phyloP scores from a whole-genome alignment of 2,797 vertebrate genomes.

The Arnoldichthys spilopterus region DNA sequence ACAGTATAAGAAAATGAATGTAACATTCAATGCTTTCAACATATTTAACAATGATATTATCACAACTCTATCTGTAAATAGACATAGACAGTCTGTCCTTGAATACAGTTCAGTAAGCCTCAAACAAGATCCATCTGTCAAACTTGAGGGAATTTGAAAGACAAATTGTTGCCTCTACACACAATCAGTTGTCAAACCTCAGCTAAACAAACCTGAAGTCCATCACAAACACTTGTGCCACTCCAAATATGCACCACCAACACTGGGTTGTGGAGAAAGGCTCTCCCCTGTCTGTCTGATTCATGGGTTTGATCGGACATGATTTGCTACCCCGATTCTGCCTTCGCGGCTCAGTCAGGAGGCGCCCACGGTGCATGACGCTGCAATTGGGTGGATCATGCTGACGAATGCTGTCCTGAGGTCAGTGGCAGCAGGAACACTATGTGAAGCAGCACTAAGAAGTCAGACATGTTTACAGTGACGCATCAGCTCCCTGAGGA shows the following conservation, averaged over 20 bases:
- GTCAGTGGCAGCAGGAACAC: slow-evolving; percentile 35
- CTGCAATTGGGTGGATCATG: slow-evolving; percentile 51
- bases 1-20: not conserved
- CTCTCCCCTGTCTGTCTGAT: slow-evolving; percentile 55
- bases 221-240: slow-evolving; percentile 59
- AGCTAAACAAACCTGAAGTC: slow-evolving; percentile 64
- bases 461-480: slow-evolving; percentile 42
- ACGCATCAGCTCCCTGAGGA: slow-evolving; percentile 11
- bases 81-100: slow-evolving; percentile 31
- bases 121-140: slow-evolving; percentile 55
- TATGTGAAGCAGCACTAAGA: slow-evolving; percentile 30
- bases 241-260: slow-evolving; percentile 38
- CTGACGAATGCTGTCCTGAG: slow-evolving; percentile 52
- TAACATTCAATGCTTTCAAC: not conserved
- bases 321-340: slow-evolving; percentile 68
- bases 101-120: slow-evolving; percentile 18
- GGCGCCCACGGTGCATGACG: slow-evolving; percentile 50
- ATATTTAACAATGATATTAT: not conserved
- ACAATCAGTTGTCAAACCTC: slow-evolving; percentile 57
- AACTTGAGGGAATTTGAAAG: slow-evolving; percentile 59
- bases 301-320: slow-evolving; percentile 63
- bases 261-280: slow-evolving; percentile 49
- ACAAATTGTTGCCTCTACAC: slow-evolving; percentile 54
- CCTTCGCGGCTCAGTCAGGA: slow-evolving; percentile 65
- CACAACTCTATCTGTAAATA: slow-evolving; percentile 18